Conservation (phyloP, 2,113 vertebrate genomes). For the Muntiacus reevesi region DNA sequence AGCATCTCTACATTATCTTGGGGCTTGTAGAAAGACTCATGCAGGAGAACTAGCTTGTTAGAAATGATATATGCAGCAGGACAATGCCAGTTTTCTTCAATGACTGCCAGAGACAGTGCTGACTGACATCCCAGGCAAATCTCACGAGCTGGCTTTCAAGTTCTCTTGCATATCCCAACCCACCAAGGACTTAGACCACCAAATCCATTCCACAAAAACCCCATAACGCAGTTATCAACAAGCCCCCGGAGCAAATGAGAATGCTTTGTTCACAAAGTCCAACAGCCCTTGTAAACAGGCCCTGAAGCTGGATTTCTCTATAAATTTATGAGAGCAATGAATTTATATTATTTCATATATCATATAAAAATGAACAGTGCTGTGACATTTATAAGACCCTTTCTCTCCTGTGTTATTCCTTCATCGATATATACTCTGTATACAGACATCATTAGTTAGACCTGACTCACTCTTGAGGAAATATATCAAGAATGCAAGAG, state of each 20-base stretch:
- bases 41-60: background rate
- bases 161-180: background rate
- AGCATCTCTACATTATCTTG: background rate
- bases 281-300: background rate
- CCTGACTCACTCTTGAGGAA: conserved; percentile 22
- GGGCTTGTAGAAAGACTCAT: background rate
- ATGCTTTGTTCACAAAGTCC: conserved; percentile 12
- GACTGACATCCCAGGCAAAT: background rate
- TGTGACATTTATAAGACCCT: background rate
- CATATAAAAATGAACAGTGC: conserved; percentile 12
- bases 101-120: background rate
- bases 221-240: conserved; percentile 10
- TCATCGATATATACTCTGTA: background rate
- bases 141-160: background rate
- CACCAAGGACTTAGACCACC: conserved; percentile 6
- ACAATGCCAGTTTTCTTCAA: background rate
- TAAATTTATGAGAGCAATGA: background rate
- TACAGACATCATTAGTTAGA: background rate
- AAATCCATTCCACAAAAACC: conserved; percentile 17
- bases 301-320: background rate
- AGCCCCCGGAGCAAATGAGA: conserved; percentile 21
- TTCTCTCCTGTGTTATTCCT: background rate
- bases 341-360: conserved; percentile 19
- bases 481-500: background rate
- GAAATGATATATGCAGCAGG: background rate